phyloP scores from a whole-genome alignment of 2,888 invertebrate species.

The Kryphioiulus occultus region DNA sequence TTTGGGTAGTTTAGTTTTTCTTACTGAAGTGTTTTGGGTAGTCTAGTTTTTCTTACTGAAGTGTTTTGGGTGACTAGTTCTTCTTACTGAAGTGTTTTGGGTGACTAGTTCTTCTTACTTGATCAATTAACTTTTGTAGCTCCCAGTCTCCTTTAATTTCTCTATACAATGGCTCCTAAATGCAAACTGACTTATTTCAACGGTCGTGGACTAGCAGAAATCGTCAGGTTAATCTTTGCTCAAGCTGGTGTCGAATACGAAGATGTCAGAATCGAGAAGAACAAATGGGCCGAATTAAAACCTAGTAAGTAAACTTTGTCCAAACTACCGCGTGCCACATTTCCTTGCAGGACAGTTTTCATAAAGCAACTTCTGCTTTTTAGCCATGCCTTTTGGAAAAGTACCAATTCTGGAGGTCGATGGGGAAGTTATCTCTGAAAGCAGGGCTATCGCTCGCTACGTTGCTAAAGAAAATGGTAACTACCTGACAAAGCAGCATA shows the following conservation, averaged over 20 bases:
- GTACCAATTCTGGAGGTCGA: slow-evolving; percentile 70
- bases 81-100: no score
- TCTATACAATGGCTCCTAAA: slow-evolving; percentile 52
- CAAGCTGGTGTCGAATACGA: slow-evolving; percentile 63
- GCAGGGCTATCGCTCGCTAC: slow-evolving; percentile 69
- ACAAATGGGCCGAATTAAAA: slow-evolving; percentile 55
- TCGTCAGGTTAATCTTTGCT: slow-evolving; percentile 58
- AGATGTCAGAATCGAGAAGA: slow-evolving; percentile 58
- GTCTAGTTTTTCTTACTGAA: no score
- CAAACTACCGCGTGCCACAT: no score
- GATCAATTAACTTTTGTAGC: no score
- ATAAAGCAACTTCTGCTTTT: not conserved
- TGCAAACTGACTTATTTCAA: slow-evolving; percentile 65
- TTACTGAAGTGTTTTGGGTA: no score
- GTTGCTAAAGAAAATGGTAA: slow-evolving; percentile 66
- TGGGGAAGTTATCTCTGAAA: slow-evolving; percentile 67
- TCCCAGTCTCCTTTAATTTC: no score
- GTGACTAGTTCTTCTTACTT: no score
- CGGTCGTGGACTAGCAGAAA: slow-evolving; percentile 63
- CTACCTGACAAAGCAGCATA: not conserved
- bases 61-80: no score
- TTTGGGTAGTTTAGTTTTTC: no score
- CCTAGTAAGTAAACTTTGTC: slow-evolving; percentile 51
- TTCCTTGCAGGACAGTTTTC: no score
- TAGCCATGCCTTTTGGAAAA: slow-evolving; percentile 69